A percentile compares a stretch with the other conserved stretches of the same genome.
phyloP scores from a whole-genome alignment of 2,888 invertebrate species.

The Sarcophaga carnaria region DNA sequence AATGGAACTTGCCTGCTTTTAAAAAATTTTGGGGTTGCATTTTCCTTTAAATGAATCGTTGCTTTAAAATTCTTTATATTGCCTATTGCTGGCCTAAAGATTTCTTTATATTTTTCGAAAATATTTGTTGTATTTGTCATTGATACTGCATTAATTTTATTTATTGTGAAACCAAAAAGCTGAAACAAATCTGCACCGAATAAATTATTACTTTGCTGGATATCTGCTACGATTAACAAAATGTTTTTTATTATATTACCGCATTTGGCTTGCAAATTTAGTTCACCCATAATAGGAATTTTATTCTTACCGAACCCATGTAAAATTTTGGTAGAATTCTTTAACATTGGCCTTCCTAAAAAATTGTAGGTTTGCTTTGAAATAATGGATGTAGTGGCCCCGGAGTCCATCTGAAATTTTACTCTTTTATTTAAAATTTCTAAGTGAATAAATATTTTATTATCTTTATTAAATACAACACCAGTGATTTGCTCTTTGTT shows the following conservation, averaged over 20 bases:
- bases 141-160: background rate
- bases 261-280: constrained; percentile 27
- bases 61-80: constrained; percentile 59
- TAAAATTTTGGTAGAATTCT: constrained; percentile 15
- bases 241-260: constrained; percentile 19
- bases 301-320: constrained; percentile 17
- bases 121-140: constrained; percentile 1
- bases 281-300: constrained; percentile 33
- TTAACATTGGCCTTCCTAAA: constrained; percentile 22
- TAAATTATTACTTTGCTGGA: constrained; percentile 53
- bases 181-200: constrained; percentile 60
- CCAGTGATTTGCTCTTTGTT: no score
- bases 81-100: constrained; percentile 45
- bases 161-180: constrained; percentile 38
- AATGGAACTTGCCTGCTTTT: constrained; percentile 68
- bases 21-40: constrained; percentile 37
- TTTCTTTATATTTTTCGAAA: constrained; percentile 12
- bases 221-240: constrained; percentile 9
- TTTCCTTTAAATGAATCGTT: constrained; percentile 65
- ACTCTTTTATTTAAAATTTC: background rate
- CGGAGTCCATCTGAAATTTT: constrained; percentile 62
- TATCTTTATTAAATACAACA: background rate
- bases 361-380: constrained; percentile 20
- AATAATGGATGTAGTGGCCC: constrained; percentile 50
- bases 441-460: background rate